Conservation (phyloP, 2,797 vertebrate genomes). For the Philypnodon macrostomus region DNA sequence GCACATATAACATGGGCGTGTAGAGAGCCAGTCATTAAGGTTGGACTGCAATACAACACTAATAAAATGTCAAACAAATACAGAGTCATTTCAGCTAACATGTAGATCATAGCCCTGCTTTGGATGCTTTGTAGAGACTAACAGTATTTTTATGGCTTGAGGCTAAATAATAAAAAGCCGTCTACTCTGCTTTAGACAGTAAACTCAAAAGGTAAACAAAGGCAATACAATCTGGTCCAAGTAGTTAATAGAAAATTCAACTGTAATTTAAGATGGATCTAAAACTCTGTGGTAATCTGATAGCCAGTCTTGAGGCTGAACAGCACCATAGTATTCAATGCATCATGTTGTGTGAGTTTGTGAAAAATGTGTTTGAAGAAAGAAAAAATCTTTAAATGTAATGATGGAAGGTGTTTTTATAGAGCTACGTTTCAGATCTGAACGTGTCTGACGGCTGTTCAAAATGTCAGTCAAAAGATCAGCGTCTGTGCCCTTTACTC, state of each 20-base stretch:
- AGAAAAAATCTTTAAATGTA: background rate
- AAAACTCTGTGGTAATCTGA: conserved; percentile 1
- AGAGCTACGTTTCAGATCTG: too few species aligned
- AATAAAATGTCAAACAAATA: background rate
- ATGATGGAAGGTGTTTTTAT: too few species aligned
- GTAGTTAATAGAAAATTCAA: too few species aligned
- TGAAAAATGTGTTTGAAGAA: conserved; percentile 3
- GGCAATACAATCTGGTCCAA: conserved; percentile 8
- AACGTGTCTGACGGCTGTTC: too few species aligned
- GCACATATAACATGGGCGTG: conserved; percentile 2
- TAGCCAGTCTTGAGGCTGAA: conserved; percentile 1
- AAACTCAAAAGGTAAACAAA: too few species aligned
- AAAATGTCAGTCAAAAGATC: background rate
- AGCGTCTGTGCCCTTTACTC: background rate
- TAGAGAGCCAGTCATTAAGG: conserved; percentile 1
- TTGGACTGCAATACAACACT: conserved; percentile 1
- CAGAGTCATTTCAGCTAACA: too few species aligned
- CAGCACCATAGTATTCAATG: conserved; percentile 7
- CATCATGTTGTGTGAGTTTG: background rate
- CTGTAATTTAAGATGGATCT: too few species aligned
- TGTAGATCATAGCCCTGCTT: too few species aligned
- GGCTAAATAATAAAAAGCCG: too few species aligned
- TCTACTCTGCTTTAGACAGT: too few species aligned
- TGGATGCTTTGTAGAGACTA: too few species aligned
- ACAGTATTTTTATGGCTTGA: too few species aligned